Evolutionary conservation across 2,797 vertebrate genomes (phyloP), one percentile per base, ranked within the genome.

Genomic region (Danio jaintianensis): DNA sequence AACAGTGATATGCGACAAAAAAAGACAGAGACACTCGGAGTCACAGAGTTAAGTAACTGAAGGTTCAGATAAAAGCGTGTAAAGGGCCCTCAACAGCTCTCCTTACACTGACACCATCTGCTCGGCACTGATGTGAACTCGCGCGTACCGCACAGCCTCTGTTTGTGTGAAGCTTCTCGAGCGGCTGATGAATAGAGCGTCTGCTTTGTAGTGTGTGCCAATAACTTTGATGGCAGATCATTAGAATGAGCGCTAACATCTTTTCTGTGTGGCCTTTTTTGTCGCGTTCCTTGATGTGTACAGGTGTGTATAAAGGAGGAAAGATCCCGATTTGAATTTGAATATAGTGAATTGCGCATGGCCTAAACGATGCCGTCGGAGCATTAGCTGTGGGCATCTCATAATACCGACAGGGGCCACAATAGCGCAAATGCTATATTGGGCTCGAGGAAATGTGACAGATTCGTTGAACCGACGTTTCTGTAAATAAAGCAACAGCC

Each of bases 161-260:
- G 77, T 56, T 63, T 79, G 67, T 45, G 61, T 66, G 78, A 75
- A 73, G 63, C 78, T 79, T 55, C 67, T 76, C 55, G 58, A 43
- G 77, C 77, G 80, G 63, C 80, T 82, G 63, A 47, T 84, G 82
- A 84, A 79, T 79, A 71, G 83, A 83, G 73, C 70, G 73, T 75
- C 79, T 69, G 73, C 78, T 76, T 87, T 81, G 84, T 80, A 71
- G 79, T 38, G n/a, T 43, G 66, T 61, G 69, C 74, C 76, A 50
- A 64, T 72, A 68, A 69, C 77, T 83, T 86, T 85, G 84, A 87
- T 87, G 82, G 67, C 61, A 72, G 83, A 84, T 85, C 85, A 82
- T 80, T 80, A 75, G 82, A 86, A 86, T 85, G 76, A 85, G 80
- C 74, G 58, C 68, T 82, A 70, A 80, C 74, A 85, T 82, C 75